These are phyloP conservation scores for Dryadula phaetusa DNA, from an alignment of 2,888 invertebrate species.

Conservation along the genomic window DNA sequence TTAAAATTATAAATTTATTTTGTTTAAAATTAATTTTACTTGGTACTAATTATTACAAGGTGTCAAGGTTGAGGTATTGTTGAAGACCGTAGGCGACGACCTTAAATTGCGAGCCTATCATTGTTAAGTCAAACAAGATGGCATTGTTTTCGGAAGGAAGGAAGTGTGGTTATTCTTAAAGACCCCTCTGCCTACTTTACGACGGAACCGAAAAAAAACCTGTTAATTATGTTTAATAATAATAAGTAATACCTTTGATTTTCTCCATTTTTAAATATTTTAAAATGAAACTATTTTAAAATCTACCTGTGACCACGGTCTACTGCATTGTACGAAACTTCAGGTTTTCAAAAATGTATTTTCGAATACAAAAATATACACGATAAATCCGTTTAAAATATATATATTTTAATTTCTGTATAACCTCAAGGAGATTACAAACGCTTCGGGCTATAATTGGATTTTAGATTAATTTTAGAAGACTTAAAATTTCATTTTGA, in stretches of 20 bases:
- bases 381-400: too few species aligned
- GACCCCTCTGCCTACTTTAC: background rate
- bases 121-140: slow-evolving; percentile 7
- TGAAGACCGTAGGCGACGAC: slow-evolving; percentile 11
- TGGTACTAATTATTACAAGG: background rate
- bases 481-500: background rate
- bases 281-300: too few species aligned
- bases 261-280: too few species aligned
- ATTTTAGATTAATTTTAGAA: background rate
- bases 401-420: too few species aligned
- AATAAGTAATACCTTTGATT: too few species aligned
- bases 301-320: too few species aligned
- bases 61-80: slow-evolving; percentile 13
- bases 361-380: too few species aligned
- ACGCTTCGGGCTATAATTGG: background rate
- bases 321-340: too few species aligned
- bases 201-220: background rate
- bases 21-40: background rate
- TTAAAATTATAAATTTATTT: background rate
- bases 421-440: background rate
- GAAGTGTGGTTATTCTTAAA: slow-evolving; percentile 12
- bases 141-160: slow-evolving; percentile 14
- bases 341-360: too few species aligned
- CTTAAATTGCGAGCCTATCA: background rate
- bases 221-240: too few species aligned